phyloP scores from a whole-genome alignment of 2,113 vertebrate species.

The Otolemur garnettii region DNA sequence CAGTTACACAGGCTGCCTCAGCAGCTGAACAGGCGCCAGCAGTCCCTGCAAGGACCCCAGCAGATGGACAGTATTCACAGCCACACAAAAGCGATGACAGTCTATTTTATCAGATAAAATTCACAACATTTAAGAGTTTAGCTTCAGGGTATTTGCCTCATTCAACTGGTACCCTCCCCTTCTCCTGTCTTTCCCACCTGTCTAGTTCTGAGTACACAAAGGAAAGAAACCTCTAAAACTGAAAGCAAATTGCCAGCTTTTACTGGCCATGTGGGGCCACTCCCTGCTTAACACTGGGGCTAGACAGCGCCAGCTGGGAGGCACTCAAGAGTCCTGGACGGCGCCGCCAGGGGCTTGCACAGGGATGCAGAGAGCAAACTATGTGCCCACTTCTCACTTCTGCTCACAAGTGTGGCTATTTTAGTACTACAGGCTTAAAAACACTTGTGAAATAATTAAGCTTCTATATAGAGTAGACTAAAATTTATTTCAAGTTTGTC shows the following conservation, averaged over 20 bases:
- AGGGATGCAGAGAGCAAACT: not conserved
- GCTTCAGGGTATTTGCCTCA: slow-evolving; percentile 76
- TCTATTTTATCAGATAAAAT: slow-evolving; percentile 35
- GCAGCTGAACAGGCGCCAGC: slow-evolving; percentile 74
- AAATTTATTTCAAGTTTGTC: not conserved
- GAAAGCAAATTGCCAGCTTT: slow-evolving; percentile 61
- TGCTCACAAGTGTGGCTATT: not conserved
- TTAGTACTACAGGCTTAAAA: not conserved
- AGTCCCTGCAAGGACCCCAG: slow-evolving; percentile 64
- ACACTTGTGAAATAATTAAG: not conserved
- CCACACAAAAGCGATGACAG: slow-evolving; percentile 81
- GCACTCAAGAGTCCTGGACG: not conserved
- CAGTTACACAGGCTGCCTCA: slow-evolving; percentile 37
- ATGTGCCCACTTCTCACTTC: not conserved
- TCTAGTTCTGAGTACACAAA: not conserved
- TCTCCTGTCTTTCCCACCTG: slow-evolving; percentile 83
- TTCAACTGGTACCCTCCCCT: slow-evolving; percentile 73
- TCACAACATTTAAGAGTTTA: slow-evolving; percentile 55
- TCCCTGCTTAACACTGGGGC: not conserved
- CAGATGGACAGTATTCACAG: slow-evolving; percentile 88
- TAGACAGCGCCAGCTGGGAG: slow-evolving; percentile 78
- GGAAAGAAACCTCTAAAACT: slow-evolving; percentile 17
- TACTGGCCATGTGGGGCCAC: not conserved
- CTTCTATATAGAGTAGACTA: not conserved
- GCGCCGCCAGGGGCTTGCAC: not conserved